Percentiles rank a stretch among this genome's conserved stretches.
phyloP scores from a whole-genome alignment of 2,113 vertebrate species.

The Onychorhynchus coronatus region DNA sequence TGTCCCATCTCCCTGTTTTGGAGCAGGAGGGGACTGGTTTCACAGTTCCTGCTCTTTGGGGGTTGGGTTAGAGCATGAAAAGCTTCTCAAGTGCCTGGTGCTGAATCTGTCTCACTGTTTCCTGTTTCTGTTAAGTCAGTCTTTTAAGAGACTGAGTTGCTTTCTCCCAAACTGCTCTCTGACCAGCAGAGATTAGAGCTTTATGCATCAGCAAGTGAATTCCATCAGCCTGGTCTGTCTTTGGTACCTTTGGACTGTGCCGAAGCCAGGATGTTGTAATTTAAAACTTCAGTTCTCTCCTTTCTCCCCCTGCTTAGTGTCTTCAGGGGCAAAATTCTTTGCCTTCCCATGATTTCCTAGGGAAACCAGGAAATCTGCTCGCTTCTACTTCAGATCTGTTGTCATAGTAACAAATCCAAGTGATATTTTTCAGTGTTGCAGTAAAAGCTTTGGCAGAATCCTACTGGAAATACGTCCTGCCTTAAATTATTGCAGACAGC shows the following conservation, averaged over 20 bases:
- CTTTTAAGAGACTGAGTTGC: background rate
- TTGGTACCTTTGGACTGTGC: background rate
- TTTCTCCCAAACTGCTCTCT: background rate
- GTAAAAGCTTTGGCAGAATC: conserved; percentile 13
- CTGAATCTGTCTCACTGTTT: background rate
- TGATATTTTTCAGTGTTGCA: background rate
- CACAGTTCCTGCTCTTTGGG: background rate
- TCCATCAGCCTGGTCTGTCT: background rate
- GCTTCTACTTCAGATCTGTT: background rate
- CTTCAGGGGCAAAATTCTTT: background rate
- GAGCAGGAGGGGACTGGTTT: background rate
- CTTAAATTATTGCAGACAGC: background rate
- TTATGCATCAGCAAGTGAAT: background rate
- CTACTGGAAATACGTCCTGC: background rate
- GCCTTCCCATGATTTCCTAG: background rate
- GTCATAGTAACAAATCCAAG: conserved; percentile 35
- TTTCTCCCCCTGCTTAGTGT: background rate
- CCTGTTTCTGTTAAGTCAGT: background rate
- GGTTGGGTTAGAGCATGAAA: background rate
- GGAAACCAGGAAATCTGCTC: background rate
- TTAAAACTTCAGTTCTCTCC: background rate
- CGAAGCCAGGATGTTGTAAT: background rate
- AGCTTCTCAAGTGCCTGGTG: background rate
- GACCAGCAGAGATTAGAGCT: background rate
- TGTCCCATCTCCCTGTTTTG: background rate